These are phyloP conservation scores for Xestobium rufovillosum DNA, from an alignment of 2,888 invertebrate species.

Conservation along the genomic window DNA sequence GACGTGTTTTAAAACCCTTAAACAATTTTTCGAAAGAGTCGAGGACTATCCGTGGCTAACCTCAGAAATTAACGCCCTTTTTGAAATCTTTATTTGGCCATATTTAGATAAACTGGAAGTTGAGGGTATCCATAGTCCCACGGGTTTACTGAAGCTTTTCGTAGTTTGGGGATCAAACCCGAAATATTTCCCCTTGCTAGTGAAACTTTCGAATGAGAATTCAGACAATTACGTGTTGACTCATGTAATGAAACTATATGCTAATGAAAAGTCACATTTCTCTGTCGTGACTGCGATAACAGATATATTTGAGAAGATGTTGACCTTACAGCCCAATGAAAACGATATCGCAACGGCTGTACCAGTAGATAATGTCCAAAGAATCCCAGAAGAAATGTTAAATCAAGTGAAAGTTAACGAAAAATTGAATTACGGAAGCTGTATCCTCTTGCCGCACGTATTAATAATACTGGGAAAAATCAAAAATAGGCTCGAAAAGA, in stretches of 20 bases:
- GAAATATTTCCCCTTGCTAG: constrained; percentile 65
- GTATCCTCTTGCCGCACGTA: constrained; percentile 67
- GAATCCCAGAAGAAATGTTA: constrained; percentile 32
- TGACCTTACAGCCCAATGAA: constrained; percentile 58
- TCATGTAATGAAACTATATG: constrained; percentile 62
- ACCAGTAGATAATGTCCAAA: constrained; percentile 40
- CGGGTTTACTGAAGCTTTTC: constrained; percentile 72
- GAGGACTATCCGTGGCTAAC: constrained; percentile 66
- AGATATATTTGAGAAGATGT: constrained; percentile 66
- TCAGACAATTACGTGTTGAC: constrained; percentile 52
- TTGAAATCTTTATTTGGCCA: constrained; percentile 75
- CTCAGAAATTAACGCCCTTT: constrained; percentile 66
- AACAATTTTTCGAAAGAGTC: constrained; percentile 73
- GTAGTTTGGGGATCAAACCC: constrained; percentile 74
- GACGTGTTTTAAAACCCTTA: constrained; percentile 53
- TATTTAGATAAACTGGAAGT: constrained; percentile 63
- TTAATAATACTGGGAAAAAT: constrained; percentile 62
- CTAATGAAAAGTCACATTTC: constrained; percentile 57
- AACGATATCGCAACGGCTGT: constrained; percentile 43
- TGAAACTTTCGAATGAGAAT: constrained; percentile 49
- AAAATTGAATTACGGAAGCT: constrained; percentile 63
- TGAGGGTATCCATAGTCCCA: constrained; percentile 79
- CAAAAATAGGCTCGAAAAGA: constrained; percentile 55
- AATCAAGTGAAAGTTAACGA: constrained; percentile 35
- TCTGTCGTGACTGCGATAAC: constrained; percentile 62